Percentiles rank a stretch among this genome's conserved stretches.
Conservation (phyloP, 2,113 vertebrate species). For the Ursus arctos region DNA sequence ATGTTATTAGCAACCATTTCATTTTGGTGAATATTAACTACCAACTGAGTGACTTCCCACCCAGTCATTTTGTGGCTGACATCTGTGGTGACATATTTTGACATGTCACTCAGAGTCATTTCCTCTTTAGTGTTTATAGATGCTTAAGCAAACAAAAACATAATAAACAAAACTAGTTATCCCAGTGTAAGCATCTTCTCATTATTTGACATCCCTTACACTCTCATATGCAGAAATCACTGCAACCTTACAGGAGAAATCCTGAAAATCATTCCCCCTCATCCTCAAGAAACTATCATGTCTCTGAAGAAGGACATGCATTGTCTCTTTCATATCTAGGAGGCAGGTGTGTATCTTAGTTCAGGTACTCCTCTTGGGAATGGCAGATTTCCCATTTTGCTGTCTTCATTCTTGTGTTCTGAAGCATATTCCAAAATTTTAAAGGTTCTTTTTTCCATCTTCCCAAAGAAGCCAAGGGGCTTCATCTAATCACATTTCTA, state of each 20-base stretch:
- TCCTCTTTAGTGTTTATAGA: not conserved
- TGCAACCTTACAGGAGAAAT: not conserved
- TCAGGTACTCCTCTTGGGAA: fast-evolving
- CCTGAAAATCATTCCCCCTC: not conserved
- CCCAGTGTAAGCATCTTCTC: not conserved
- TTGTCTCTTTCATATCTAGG: not conserved
- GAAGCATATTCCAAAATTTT: not conserved
- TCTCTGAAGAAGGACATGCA: not conserved
- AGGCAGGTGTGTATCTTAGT: not conserved
- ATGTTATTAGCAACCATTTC: not conserved
- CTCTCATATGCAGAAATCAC: not conserved
- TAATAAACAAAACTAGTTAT: not conserved
- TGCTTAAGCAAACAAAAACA: not conserved
- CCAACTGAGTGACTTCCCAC: not conserved
- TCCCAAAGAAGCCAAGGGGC: not conserved
- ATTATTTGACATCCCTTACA: not conserved
- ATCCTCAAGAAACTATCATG: not conserved
- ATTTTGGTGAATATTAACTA: not conserved
- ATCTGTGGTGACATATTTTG: not conserved
- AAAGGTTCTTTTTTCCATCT: not conserved
- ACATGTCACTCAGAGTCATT: not conserved
- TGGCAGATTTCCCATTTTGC: not conserved
- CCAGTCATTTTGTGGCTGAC: not conserved
- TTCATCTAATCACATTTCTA: not conserved
- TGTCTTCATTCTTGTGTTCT: not conserved